Evolutionary conservation across 2,888 invertebrate species (phyloP).

Genomic region (Tetheella fluctuosa): DNA sequence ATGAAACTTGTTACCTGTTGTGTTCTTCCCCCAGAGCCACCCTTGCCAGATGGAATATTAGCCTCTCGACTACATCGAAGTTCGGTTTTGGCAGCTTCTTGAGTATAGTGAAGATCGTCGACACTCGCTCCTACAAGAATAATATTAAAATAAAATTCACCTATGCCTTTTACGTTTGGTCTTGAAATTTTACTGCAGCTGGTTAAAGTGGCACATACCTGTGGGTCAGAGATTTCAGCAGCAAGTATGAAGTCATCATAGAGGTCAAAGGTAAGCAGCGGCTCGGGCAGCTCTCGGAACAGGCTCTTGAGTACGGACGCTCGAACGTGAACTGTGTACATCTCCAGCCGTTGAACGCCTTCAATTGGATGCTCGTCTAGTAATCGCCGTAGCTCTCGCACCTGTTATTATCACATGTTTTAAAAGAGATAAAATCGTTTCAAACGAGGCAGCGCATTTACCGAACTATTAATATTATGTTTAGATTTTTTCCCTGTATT

Average conservation of each 20-base stretch:
- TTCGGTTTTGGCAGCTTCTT: conserved; percentile 95
- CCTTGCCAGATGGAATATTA: conserved; percentile 96
- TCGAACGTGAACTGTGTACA: conserved; percentile 94
- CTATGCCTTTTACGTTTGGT: too few relatives aligned
- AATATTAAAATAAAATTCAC: background rate
- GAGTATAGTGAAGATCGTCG: conserved; percentile 93
- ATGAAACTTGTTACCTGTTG: conserved; percentile 81
- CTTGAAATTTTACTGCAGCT: too few relatives aligned
- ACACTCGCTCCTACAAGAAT: conserved; percentile 87
- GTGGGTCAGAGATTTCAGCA: conserved; percentile 91
- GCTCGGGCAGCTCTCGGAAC: conserved; percentile 96
- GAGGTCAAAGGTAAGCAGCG: conserved; percentile 95
- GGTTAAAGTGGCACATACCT: conserved; percentile 74
- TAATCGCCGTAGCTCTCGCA: conserved; percentile 89
- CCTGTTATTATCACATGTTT: conserved; percentile 65
- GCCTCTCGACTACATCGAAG: conserved; percentile 94
- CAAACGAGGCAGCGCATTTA: too few relatives aligned
- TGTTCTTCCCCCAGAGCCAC: conserved; percentile 93
- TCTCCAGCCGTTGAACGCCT: conserved; percentile 88
- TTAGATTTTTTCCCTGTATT: too few relatives aligned
- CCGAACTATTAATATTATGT: too few relatives aligned
- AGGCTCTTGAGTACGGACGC: conserved; percentile 95
- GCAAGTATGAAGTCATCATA: conserved; percentile 97
- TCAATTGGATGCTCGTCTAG: conserved; percentile 90
- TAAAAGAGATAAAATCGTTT: background rate